These are phyloP conservation scores for Pygathrix nemaeus DNA, from an alignment of 2,113 vertebrate genomes.

Conservation along the genomic window DNA sequence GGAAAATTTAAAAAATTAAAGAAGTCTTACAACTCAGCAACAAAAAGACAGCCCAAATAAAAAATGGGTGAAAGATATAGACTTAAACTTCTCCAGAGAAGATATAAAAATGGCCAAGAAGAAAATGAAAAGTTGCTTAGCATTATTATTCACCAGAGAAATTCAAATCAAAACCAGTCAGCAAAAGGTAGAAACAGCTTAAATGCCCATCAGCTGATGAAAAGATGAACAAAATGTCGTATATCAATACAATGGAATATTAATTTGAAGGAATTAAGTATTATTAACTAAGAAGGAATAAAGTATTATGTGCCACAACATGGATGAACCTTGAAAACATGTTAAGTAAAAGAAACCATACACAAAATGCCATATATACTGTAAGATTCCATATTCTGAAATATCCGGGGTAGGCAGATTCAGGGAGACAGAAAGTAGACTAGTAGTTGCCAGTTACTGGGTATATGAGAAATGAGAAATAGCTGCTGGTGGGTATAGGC, in stretches of 20 bases:
- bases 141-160: not conserved
- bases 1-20: not conserved
- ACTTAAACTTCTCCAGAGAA: not conserved
- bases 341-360: not conserved
- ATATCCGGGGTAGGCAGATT: not conserved
- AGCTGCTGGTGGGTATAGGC: not conserved
- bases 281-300: not conserved
- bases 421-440: constrained; percentile 15
- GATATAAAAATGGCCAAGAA: not conserved
- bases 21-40: not conserved
- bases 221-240: not conserved
- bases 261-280: not conserved
- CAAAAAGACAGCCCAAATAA: not conserved
- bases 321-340: not conserved
- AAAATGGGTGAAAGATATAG: not conserved
- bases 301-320: not conserved
- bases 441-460: not conserved
- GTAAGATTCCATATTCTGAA: not conserved
- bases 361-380: not conserved
- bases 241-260: not conserved
- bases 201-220: not conserved
- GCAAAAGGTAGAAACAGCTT: not conserved
- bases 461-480: not conserved
- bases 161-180: not conserved
- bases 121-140: not conserved